Conservation (phyloP, 1,140 invertebrate species). For the Plectrocnemia conspersa region DNA sequence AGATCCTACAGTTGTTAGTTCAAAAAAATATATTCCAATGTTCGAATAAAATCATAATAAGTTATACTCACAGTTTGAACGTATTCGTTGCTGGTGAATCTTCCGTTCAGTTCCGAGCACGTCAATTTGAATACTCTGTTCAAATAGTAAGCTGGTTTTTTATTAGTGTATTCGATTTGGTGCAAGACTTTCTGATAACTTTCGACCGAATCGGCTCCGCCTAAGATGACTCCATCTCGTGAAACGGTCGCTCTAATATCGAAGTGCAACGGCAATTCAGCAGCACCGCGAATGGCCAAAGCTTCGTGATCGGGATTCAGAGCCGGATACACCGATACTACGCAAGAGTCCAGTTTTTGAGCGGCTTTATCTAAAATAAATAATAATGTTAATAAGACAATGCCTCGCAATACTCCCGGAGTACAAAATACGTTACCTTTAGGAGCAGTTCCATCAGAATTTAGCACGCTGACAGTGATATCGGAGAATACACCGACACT, state of each 20-base stretch:
- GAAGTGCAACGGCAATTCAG: conserved; percentile 64
- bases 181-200: conserved; percentile 84
- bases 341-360: conserved; percentile 79
- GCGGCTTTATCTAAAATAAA: conserved; percentile 38
- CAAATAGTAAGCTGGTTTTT: conserved; percentile 89
- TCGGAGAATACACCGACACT: conserved; percentile 83
- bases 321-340: conserved; percentile 86
- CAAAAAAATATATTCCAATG: too few species aligned
- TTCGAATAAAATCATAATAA: too few species aligned
- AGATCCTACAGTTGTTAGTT: too few species aligned
- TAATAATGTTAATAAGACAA: not conserved
- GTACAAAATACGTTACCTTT: conserved; percentile 27
- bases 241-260: conserved; percentile 73
- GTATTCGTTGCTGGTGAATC: conserved; percentile 92
- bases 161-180: conserved; percentile 88
- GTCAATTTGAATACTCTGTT: conserved; percentile 91
- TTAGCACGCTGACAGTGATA: conserved; percentile 61
- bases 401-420: too few species aligned
- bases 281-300: conserved; percentile 63
- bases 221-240: conserved; percentile 77
- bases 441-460: conserved; percentile 44
- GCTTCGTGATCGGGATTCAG: conserved; percentile 92
- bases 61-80: conserved; percentile 80
- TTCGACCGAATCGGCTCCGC: conserved; percentile 77
- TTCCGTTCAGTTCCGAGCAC: conserved; percentile 87